Conservation (phyloP, 2,888 invertebrate species). For the Hyposoter didymator region DNA sequence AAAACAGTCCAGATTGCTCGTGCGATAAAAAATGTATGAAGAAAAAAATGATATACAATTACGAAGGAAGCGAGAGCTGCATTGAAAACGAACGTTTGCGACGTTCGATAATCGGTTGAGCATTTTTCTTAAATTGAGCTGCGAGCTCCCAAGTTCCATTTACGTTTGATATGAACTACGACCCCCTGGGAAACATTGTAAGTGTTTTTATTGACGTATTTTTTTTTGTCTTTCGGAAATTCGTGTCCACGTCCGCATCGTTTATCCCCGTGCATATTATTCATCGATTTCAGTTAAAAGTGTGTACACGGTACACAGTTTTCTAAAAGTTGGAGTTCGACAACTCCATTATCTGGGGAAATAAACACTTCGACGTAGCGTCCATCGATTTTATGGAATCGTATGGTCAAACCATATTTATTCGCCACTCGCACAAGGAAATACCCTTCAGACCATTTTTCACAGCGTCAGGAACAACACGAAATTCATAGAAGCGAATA, state of each 20-base stretch:
- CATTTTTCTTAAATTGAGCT: background rate
- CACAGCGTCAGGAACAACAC: constrained; percentile 5
- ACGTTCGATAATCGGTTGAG: background rate
- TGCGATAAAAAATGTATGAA: constrained; percentile 5
- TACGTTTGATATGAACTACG: background rate
- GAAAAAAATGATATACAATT: background rate
- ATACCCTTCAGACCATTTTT: background rate
- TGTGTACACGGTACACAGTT: background rate
- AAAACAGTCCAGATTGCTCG: too few species aligned
- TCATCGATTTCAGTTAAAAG: background rate
- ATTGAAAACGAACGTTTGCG: too few species aligned
- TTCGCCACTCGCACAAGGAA: background rate
- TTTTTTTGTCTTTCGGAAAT: background rate
- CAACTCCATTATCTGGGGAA: background rate
- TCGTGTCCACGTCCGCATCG: background rate
- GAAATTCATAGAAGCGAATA: background rate
- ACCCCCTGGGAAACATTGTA: background rate
- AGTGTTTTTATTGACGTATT: background rate
- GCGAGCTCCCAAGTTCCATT: background rate
- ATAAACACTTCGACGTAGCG: background rate
- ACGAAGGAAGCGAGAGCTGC: background rate
- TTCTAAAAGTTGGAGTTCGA: background rate
- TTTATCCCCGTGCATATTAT: background rate
- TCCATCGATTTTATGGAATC: background rate
- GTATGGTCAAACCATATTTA: background rate